Base-by-base conservation (phyloP, 2,797 vertebrate species). In the Gila robusta region DNA sequence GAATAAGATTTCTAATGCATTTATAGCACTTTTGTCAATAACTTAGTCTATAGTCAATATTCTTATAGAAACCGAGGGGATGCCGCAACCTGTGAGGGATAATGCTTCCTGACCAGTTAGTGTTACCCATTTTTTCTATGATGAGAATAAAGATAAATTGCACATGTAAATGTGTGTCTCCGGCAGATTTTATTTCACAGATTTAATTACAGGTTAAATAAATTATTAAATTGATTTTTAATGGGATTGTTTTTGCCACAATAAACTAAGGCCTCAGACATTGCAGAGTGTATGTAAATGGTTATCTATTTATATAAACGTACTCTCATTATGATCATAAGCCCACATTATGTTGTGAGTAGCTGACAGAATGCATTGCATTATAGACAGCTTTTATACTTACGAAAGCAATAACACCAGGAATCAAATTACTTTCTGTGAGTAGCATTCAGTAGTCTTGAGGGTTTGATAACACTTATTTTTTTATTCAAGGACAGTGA, bases 351-450 rank as follows among this genome's bases (percentile, higher is more conserved):
- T 71, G 8, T 77, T 81, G 47, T 41, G 23, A 59, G 80, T 82
- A 82, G 52, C 7, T 62, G 69, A 72, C 69, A 73, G 16, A 79
- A 47, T 49, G 79, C 19, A 80, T 19, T 73, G 69, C 52, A 82
- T 82, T 72, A 72, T 59, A 14, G 26, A 49, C 28, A 16, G 19
- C 21, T 74, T 19, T 74, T 16, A 44, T 83, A 49, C 79, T 23
- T 62, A 23, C 5, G 7, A 83, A 83, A 74, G 52, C 39, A 72
- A 44, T 49, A 67, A 64, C 26, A 44, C 21, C 79, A 82, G 2
- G 28, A 74, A 74, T 74, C 70, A n/a, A 82, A 72, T 82, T 56
- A 72, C 49, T 39, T 70, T n/a, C 32, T 59, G 21, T 71, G 23
- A 71, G 49, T 81, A 37, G 32, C 23, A 82, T 79, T 66, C 11